Base-by-base conservation (phyloP, 1,140 invertebrate species). In the Magallana angulata region DNA sequence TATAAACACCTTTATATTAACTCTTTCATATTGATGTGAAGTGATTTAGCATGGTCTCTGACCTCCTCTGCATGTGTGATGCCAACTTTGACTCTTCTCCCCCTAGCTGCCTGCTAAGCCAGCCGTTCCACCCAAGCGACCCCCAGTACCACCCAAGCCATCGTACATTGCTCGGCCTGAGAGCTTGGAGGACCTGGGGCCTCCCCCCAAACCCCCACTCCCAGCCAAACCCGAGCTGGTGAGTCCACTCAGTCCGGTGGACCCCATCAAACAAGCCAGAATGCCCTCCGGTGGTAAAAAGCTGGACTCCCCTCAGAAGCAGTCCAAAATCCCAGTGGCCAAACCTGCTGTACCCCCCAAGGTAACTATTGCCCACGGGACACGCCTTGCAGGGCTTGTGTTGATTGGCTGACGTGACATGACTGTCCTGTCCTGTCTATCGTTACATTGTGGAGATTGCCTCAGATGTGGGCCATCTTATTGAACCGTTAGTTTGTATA, bases 101-200 rank as follows among this genome's bases (percentile, higher is more conserved):
- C 64, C 60, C 82, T 80, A 87, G 85, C 80, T 80, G n/a, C 76
- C 85, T 82, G 76, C 59, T 62, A 87, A 87, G 59, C 85, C 85
- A 62, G 76, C 81, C 14, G 56, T 86, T 81, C 80, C 76, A 57
- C 58, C 86, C 57, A 88, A 87, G 57, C 71, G 88, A 24, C 90
- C 90, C 16, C 90, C 90, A 18, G 86, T 90, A 18, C 89, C 89
- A n/a, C 89, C 89, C 1, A 90, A 90, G 68, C 87, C 85, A 4
- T 57, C 62, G 14, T 48, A 59, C 30, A 57, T 89, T 18, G 68
- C 76, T 85, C 85, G 83, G 14, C 85, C 64, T 18, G 85, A 85
- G 24, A 81, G 60, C 30, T 12, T 85, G 18, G 85, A 86, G 68
- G 84, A 88, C n/a, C 11, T 64, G 30, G 76, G 71, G 14, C 84